Evolutionary conservation across 2,797 vertebrate species (phyloP).

Genomic region (Triplophysa bombifrons): DNA sequence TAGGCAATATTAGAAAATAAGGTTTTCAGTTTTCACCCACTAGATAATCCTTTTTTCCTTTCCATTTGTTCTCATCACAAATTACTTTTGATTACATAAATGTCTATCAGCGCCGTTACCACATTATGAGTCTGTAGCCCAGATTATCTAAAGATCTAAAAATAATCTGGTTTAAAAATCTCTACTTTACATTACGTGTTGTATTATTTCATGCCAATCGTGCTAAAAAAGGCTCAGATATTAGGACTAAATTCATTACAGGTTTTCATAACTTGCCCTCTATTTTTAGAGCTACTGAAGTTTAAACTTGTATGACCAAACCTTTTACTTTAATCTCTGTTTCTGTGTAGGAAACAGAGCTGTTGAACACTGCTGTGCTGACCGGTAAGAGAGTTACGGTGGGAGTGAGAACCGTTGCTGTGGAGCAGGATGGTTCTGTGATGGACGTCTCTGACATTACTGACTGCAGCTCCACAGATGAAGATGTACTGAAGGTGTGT

Average conservation of each 20-base stretch:
- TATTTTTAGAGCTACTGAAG: not conserved
- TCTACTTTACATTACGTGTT: not conserved
- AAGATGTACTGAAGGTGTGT: slow-evolving; percentile 89
- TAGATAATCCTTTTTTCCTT: slow-evolving; percentile 18
- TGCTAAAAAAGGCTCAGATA: not conserved
- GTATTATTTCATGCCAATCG: slow-evolving; percentile 2
- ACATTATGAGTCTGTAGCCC: slow-evolving; percentile 54
- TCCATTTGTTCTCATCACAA: slow-evolving; percentile 24
- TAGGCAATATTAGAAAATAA: slow-evolving; percentile 29
- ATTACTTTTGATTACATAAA: slow-evolving; percentile 40
- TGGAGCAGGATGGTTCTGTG: slow-evolving; percentile 86
- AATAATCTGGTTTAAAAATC: slow-evolving; percentile 50
- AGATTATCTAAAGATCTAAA: slow-evolving; percentile 59
- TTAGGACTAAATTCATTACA: not conserved
- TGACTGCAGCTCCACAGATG: slow-evolving; percentile 87
- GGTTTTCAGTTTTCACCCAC: slow-evolving; percentile 2
- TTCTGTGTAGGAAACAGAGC: slow-evolving; percentile 84
- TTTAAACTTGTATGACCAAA: not conserved
- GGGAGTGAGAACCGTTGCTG: slow-evolving; percentile 85
- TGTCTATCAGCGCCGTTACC: not conserved
- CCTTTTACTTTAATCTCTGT: slow-evolving; percentile 7
- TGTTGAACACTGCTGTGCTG: slow-evolving; percentile 90
- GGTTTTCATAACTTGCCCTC: slow-evolving; percentile 2
- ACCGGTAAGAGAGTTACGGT: slow-evolving; percentile 89
- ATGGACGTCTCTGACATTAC: slow-evolving; percentile 82